Percentiles rank a stretch among this genome's conserved stretches.
phyloP scores from a whole-genome alignment of 2,113 vertebrate species.

The Chroicocephalus ridibundus region DNA sequence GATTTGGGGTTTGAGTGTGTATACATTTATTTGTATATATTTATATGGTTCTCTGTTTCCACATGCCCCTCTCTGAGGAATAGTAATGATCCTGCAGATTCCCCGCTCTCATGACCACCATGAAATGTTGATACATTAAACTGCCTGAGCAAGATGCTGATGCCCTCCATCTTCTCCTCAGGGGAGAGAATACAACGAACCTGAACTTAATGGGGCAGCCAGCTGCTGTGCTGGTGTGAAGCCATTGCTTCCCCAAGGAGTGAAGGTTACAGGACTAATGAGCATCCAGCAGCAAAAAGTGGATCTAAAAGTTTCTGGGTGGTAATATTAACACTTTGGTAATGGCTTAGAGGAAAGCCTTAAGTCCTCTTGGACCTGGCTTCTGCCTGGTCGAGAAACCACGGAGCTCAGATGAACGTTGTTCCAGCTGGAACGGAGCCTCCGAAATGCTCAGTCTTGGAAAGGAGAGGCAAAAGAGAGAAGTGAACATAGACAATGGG shows the following conservation, averaged over 20 bases:
- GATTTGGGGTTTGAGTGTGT: background rate
- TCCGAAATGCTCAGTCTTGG: background rate
- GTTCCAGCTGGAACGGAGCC: slow-evolving; percentile 53
- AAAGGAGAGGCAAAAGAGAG: background rate
- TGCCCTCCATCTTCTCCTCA: slow-evolving; percentile 25
- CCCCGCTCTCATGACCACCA: slow-evolving; percentile 1
- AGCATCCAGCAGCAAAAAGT: slow-evolving; percentile 15
- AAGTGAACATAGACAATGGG: background rate
- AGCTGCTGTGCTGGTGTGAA: slow-evolving; percentile 52
- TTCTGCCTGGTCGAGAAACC: slow-evolving; percentile 44
- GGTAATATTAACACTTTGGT: slow-evolving; percentile 58
- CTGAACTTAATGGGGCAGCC: slow-evolving; percentile 38
- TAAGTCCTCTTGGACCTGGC: slow-evolving; percentile 32
- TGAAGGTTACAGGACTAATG: background rate
- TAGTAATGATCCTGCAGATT: slow-evolving; percentile 17
- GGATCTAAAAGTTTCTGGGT: slow-evolving; percentile 54
- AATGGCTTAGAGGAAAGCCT: slow-evolving; percentile 57
- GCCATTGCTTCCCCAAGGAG: slow-evolving; percentile 52
- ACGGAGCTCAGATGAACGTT: background rate
- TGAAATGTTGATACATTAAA: slow-evolving; percentile 15
- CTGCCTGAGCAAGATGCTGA: background rate
- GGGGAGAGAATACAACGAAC: background rate
- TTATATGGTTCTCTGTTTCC: background rate
- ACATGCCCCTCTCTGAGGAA: background rate
- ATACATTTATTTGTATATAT: slow-evolving; percentile 33